A percentile compares a stretch with the other conserved stretches of the same genome.
phyloP scores from a whole-genome alignment of 2,888 invertebrate genomes.

The Trissolcus japonicus region DNA sequence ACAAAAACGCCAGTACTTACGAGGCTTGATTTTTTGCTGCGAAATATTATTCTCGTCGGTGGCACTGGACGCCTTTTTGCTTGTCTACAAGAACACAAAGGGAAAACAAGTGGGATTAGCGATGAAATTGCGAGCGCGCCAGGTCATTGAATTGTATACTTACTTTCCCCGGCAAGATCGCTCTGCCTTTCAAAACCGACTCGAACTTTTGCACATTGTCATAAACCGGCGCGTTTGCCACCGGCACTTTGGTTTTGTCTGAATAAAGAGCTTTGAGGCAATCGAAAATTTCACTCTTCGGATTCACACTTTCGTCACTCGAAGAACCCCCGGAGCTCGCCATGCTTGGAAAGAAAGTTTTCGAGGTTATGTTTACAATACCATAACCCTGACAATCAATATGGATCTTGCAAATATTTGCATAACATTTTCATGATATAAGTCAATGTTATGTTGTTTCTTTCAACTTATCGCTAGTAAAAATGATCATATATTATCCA shows the following conservation, averaged over 20 bases:
- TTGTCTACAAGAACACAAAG: slow-evolving; percentile 38
- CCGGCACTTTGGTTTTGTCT: slow-evolving; percentile 78
- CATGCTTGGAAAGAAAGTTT: slow-evolving; percentile 47
- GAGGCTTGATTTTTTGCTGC: slow-evolving; percentile 21
- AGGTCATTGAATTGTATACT: slow-evolving; percentile 52
- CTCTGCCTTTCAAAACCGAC: slow-evolving; percentile 71
- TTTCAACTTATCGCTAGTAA: neutral
- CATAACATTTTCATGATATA: no score
- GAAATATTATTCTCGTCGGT: slow-evolving; percentile 34
- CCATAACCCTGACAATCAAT: no score
- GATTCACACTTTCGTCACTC: slow-evolving; percentile 78
- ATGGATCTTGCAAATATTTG: no score
- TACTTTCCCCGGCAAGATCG: slow-evolving; percentile 63
- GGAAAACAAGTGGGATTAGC: slow-evolving; percentile 38
- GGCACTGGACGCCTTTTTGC: slow-evolving; percentile 24
- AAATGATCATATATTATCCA: neutral
- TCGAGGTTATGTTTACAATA: slow-evolving; percentile 39
- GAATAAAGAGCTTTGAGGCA: slow-evolving; percentile 84
- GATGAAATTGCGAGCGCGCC: slow-evolving; percentile 27
- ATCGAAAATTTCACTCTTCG: slow-evolving; percentile 81
- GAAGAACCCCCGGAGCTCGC: slow-evolving; percentile 59
- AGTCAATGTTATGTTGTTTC: no score
- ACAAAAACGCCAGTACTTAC: slow-evolving; percentile 37
- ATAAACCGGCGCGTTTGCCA: slow-evolving; percentile 79
- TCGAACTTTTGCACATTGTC: slow-evolving; percentile 84